These are phyloP conservation scores for Heliconius erato DNA, from an alignment of 2,888 invertebrate genomes.

Conservation along the genomic window DNA sequence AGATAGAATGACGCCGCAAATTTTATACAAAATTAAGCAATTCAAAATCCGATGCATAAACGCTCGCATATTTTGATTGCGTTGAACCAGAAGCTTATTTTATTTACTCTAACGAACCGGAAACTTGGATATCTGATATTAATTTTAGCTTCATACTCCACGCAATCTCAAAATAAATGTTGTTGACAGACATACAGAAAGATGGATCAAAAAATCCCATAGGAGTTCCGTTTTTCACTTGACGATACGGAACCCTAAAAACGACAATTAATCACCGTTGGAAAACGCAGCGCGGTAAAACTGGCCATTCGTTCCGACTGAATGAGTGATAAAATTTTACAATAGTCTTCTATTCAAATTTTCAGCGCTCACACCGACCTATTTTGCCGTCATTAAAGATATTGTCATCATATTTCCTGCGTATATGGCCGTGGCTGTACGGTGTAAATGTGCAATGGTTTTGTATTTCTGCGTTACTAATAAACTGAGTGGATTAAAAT, in stretches of 20 bases:
- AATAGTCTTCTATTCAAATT: slow-evolving; percentile 46
- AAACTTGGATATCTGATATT: too few species aligned
- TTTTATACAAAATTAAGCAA: too few species aligned
- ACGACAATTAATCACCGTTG: slow-evolving; percentile 50
- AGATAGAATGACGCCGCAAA: too few species aligned
- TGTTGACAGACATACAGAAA: too few species aligned
- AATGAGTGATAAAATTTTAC: slow-evolving; percentile 47
- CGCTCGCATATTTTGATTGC: too few species aligned
- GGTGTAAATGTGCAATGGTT: slow-evolving; percentile 1
- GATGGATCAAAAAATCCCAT: too few species aligned
- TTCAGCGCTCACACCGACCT: slow-evolving; percentile 44
- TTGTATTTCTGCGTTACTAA: background rate
- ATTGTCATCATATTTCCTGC: slow-evolving; percentile 20
- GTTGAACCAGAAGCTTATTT: too few species aligned
- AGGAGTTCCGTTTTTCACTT: too few species aligned
- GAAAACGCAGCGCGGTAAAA: slow-evolving; percentile 46
- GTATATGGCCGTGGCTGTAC: background rate
- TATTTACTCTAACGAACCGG: too few species aligned
- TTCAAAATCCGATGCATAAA: too few species aligned
- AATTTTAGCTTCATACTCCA: too few species aligned
- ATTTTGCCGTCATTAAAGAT: slow-evolving; percentile 37
- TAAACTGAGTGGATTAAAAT: background rate
- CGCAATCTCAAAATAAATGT: too few species aligned
- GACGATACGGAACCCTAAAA: slow-evolving; percentile 31
- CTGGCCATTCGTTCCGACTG: slow-evolving; percentile 46